phyloP scores from a whole-genome alignment of 2,888 invertebrate genomes.

The Ferdinandea cuprea region DNA sequence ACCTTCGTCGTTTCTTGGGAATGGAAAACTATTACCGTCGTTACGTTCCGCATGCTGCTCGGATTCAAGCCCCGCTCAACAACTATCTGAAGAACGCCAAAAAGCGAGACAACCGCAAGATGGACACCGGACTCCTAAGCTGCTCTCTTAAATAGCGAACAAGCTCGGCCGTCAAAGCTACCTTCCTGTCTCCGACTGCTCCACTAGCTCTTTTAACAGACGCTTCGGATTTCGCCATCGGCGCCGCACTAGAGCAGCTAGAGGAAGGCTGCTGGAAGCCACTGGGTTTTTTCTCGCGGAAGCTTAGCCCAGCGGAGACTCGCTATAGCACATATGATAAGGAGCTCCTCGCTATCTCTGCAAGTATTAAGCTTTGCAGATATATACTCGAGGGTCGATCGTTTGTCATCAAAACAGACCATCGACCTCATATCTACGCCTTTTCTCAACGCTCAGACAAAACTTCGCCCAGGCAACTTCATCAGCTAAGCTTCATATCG shows the following conservation, averaged over 20 bases:
- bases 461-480: constrained; percentile 1
- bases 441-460: constrained; percentile 5
- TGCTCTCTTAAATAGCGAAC: neutral
- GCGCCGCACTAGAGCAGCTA: neutral
- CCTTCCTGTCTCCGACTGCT: constrained; percentile 11
- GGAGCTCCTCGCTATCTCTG: constrained; percentile 7
- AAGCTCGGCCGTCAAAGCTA: neutral
- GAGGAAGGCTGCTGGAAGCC: constrained; percentile 1
- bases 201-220: constrained; percentile 19
- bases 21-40: neutral
- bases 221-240: constrained; percentile 14
- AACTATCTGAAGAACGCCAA: neutral
- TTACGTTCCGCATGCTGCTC: neutral
- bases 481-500: constrained; percentile 18
- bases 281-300: constrained; percentile 21
- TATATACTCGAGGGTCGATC: neutral
- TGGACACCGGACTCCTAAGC: neutral
- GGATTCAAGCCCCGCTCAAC: neutral
- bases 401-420: constrained; percentile 9
- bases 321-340: constrained; percentile 23
- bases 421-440: constrained; percentile 2
- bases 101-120: constrained; percentile 10
- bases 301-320: constrained; percentile 12
- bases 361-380: constrained; percentile 12
- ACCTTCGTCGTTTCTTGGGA: neutral